Evolutionary conservation across 2,113 vertebrate species (phyloP).

Genomic region (Drymodes brunneopygia): DNA sequence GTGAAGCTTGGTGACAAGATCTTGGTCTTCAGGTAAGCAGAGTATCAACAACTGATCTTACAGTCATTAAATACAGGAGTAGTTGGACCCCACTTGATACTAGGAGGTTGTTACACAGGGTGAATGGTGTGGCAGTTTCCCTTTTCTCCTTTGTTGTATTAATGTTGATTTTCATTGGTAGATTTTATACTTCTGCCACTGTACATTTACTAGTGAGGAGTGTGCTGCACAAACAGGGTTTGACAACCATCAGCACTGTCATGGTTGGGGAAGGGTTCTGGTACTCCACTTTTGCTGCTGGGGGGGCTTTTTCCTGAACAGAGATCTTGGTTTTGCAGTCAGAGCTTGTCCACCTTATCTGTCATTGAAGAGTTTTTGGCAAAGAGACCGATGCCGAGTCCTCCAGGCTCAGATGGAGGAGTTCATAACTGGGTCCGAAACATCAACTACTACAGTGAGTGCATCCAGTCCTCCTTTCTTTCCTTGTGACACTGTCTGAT

Average conservation of each 20-base stretch:
- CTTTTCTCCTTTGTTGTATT: background rate
- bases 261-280: background rate
- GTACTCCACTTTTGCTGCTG: background rate
- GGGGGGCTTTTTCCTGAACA: background rate
- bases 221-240: background rate
- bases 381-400: constrained; percentile 82
- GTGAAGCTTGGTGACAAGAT: constrained; percentile 91
- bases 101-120: background rate
- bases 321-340: constrained; percentile 74
- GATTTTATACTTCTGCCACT: background rate
- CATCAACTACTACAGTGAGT: constrained; percentile 96
- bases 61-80: background rate
- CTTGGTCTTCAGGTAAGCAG: constrained; percentile 91
- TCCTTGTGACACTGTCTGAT: background rate
- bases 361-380: constrained; percentile 96
- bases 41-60: background rate
- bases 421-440: constrained; percentile 89
- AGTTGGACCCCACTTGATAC: background rate
- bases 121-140: background rate
- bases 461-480: background rate
- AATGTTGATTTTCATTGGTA: background rate
- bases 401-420: constrained; percentile 73
- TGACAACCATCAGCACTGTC: background rate
- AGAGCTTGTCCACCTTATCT: constrained; percentile 95
- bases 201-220: background rate